These are phyloP conservation scores for Coregonus clupeaformis DNA, from an alignment of 2,113 vertebrate genomes.

Conservation along the genomic window DNA sequence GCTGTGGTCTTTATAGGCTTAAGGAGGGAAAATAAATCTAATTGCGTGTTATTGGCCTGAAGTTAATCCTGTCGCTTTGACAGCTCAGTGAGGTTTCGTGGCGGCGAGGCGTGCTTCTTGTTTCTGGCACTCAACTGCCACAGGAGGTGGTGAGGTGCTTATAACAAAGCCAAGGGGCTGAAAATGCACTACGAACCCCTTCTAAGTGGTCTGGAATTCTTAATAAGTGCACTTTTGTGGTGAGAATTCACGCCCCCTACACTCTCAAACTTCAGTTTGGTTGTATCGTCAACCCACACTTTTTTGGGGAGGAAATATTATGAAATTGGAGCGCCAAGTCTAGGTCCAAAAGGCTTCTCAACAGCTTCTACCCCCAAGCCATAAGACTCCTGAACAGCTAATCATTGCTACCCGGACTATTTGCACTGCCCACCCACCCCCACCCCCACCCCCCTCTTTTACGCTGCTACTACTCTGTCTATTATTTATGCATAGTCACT, in stretches of 20 bases:
- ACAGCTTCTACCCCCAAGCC: too few species aligned
- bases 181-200: constrained; percentile 51
- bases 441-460: too few species aligned
- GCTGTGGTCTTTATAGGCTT: constrained; percentile 68
- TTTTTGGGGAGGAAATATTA: constrained; percentile 26
- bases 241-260: constrained; percentile 21
- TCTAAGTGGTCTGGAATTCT: constrained; percentile 39
- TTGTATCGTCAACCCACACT: constrained; percentile 31
- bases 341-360: too few species aligned
- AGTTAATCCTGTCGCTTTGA: constrained; percentile 60
- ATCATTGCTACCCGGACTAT: too few species aligned
- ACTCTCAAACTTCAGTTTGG: constrained; percentile 20
- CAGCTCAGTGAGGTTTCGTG: constrained; percentile 43
- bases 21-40: constrained; percentile 73
- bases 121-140: constrained; percentile 23
- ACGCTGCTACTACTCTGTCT: too few species aligned
- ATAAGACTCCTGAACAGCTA: too few species aligned
- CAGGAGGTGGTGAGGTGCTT: constrained; percentile 19
- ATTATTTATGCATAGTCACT: too few species aligned
- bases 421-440: too few species aligned
- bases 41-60: constrained; percentile 77
- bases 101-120: constrained; percentile 14
- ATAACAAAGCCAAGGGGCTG: constrained; percentile 39
- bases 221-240: constrained; percentile 23
- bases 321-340: too few species aligned